A percentile compares a stretch with the other conserved stretches of the same genome.
These are phyloP conservation scores for Ctenochaetus hawaiiensis DNA, from an alignment of 2,797 vertebrate species.

Conservation along the genomic window DNA sequence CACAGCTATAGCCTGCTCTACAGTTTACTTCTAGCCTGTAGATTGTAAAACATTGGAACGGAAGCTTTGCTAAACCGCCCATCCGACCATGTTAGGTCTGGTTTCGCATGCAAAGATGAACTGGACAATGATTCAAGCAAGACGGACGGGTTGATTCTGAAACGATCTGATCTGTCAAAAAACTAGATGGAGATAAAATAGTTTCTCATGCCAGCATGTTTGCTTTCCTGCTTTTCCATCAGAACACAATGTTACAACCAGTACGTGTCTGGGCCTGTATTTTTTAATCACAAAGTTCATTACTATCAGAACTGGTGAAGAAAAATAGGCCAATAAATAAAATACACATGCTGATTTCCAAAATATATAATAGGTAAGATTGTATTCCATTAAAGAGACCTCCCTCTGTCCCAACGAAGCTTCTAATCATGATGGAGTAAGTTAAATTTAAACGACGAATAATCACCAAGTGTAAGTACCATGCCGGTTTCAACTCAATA, in stretches of 20 bases:
- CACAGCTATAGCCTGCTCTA: conserved; percentile 45
- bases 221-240: conserved; percentile 17
- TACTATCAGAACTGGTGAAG: conserved; percentile 30
- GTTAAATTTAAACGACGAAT: conserved; percentile 49
- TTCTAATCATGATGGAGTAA: conserved; percentile 16
- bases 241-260: conserved; percentile 39
- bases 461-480: conserved; percentile 17
- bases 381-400: background rate
- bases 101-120: conserved; percentile 20
- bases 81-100: conserved; percentile 37
- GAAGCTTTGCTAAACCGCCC: conserved; percentile 62
- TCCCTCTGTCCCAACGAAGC: background rate
- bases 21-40: conserved; percentile 19
- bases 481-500: conserved; percentile 17
- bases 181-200: conserved; percentile 18
- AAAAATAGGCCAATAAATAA: conserved; percentile 1
- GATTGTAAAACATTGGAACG: conserved; percentile 46
- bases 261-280: conserved; percentile 66
- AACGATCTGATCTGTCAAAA: background rate
- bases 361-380: background rate
- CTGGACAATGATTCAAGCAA: background rate
- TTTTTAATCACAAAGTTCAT: conserved; percentile 73
- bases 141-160: background rate
- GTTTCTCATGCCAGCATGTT: background rate
- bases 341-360: background rate